Evolutionary conservation across 2,113 vertebrate genomes (phyloP), one percentile per base, ranked within the genome.

Genomic region (Dicaeum eximium): DNA sequence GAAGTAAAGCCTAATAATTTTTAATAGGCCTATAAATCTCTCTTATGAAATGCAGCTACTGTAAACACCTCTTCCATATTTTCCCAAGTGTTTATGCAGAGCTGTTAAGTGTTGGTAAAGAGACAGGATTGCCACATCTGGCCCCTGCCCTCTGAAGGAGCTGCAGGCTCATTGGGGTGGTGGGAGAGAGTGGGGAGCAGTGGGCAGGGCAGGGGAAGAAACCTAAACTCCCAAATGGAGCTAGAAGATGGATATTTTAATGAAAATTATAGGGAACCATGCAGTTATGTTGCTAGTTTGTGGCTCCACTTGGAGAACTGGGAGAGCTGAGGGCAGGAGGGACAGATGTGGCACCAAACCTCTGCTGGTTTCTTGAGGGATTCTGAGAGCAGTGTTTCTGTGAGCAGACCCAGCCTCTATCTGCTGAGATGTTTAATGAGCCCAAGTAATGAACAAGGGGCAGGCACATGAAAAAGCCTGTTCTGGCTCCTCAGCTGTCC

Each of bases 21-120:
- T 97, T 96, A 97, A 97, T 88, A 91, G 93, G 71, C 30, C 64
- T 91, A 53, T 97, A 97, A 98, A 97, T 97, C 95, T 97, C 83
- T 56, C 81, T 90, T 91, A 90, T 83, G 93, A 96, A 94, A 94
- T 95, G 92, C 80, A 79, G 79, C 94, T 93, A 95, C 94, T 96
- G 87, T 96, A 97, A 98, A 97, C 80, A 91, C 37, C 92, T 94
- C 85, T 83, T 95, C 80, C 87, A 80, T 94, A 81, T 94, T 97
- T 97, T 91, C 81, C 81, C 62, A 65, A 95, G 88, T 83, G 93
- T 96, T 96, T 96, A 90, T 96, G 51, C 56, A 70, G 54, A 84
- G 75, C 62, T 72, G 51, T 91, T 95, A 88, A 93, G 81, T 79
- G 86, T 73, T 95, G 87, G 93, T 97, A 90, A 95, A 95, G 7